phyloP scores from a whole-genome alignment of 2,888 invertebrate genomes.

The Ryuthela nishihirai region DNA sequence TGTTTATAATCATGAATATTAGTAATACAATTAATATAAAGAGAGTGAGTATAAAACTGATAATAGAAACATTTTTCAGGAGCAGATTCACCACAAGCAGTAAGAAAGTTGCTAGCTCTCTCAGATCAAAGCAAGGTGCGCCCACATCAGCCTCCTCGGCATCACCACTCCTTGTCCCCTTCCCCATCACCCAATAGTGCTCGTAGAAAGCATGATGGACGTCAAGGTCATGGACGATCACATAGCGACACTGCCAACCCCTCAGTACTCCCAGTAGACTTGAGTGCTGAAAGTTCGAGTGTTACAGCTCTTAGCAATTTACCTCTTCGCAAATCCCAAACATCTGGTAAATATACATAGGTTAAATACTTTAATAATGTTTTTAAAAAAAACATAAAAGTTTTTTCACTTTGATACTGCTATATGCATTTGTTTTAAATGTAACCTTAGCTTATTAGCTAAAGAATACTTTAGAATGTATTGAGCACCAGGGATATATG shows the following conservation, averaged over 20 bases:
- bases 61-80: slow-evolving; percentile 54
- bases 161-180: slow-evolving; percentile 53
- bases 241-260: slow-evolving; percentile 82
- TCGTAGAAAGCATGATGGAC: slow-evolving; percentile 48
- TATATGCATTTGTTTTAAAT: too few species aligned
- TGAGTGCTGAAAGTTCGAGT: slow-evolving; percentile 92
- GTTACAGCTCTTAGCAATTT: slow-evolving; percentile 88
- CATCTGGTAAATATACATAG: slow-evolving; percentile 45
- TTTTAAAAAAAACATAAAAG: too few species aligned
- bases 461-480: too few species aligned
- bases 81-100: slow-evolving; percentile 94
- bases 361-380: background rate
- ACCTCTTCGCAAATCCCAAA: slow-evolving; percentile 72
- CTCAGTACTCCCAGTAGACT: slow-evolving; percentile 67
- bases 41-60: too few species aligned
- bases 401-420: too few species aligned
- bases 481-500: too few species aligned
- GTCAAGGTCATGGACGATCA: slow-evolving; percentile 69
- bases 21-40: too few species aligned
- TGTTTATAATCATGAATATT: too few species aligned
- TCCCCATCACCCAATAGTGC: slow-evolving; percentile 45
- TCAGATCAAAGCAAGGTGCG: slow-evolving; percentile 66
- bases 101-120: slow-evolving; percentile 87
- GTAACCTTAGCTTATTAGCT: too few species aligned
- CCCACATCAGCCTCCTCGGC: slow-evolving; percentile 76